phyloP scores from a whole-genome alignment of 2,113 vertebrate species.

The Brachirus orientalis region DNA sequence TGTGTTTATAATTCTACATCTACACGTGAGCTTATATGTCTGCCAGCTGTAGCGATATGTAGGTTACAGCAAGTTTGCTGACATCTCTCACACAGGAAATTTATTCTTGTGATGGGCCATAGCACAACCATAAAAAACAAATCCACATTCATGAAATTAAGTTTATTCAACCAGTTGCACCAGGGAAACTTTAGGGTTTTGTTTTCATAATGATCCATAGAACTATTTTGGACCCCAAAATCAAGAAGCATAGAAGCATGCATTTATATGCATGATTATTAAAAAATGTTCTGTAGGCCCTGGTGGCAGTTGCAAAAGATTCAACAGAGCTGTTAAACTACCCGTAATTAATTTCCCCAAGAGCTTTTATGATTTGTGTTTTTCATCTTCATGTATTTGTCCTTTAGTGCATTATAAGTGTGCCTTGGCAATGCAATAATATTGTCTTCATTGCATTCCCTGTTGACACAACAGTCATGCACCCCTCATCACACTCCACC shows the following conservation, averaged over 20 bases:
- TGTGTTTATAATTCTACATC: conserved; percentile 22
- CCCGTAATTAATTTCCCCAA: no score
- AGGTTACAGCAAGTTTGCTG: conserved; percentile 35
- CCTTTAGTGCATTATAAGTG: conserved; percentile 13
- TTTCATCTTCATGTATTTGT: conserved; percentile 8
- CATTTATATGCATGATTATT: not conserved
- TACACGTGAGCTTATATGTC: conserved; percentile 22
- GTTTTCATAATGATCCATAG: not conserved
- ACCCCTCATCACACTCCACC: conserved; percentile 67
- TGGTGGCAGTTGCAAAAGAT: not conserved
- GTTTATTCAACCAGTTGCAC: conserved; percentile 17
- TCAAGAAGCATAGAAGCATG: not conserved
- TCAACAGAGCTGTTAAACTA: no score
- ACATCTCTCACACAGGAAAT: conserved; percentile 56
- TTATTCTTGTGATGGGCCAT: conserved; percentile 12
- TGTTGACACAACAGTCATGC: conserved; percentile 63
- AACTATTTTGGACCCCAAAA: no score
- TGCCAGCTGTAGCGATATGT: conserved; percentile 48
- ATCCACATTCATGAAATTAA: conserved; percentile 33
- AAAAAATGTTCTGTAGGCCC: not conserved
- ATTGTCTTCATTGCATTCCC: conserved; percentile 44
- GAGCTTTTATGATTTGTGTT: not conserved
- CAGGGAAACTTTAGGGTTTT: not conserved
- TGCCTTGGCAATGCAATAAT: conserved; percentile 37
- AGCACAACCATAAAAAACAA: conserved; percentile 30